Evolutionary conservation across 2,888 invertebrate species (phyloP), one percentile per base, ranked within the genome.

Genomic region (Hedya salicella): DNA sequence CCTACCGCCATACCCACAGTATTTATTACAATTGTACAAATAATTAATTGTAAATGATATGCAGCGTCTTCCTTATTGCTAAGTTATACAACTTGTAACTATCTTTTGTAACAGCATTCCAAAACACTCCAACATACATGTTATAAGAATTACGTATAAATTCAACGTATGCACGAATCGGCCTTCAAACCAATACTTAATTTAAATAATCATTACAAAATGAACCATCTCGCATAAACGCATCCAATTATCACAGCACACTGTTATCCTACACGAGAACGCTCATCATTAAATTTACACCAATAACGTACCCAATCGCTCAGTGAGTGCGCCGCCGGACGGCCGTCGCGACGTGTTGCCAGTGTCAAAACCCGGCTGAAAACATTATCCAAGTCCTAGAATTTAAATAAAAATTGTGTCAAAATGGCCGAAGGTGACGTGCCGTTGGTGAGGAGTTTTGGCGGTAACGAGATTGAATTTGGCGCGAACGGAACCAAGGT

Each of bases 401-500:
- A 42, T 25, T 32, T 50, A 67, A 56, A 61, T 52, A 62, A 30
- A 36, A 54, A 32, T 11, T 48, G 62, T 62, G 54, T 48, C 46
- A 64, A 48, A 69, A 88, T 91, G 89, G 89, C 91, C 69, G 91
- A 91, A 77, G 91, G 91, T 73, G 91, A 91, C 74, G 81, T 90
- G 77, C 91, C 91, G 68, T 75, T 92, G 71, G 91, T 92, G 62
- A 82, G 83, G 52, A 90, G 89, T 87, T 91, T 83, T 79, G 82
- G 85, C 74, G 87, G 88, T 71, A 87, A 80, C 79, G 91, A 91
- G 76, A 78, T 89, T 67, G 91, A 91, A 78, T 88, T 87, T 78
- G 86, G 86, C 76, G 62, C 69, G 32, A 63, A 89, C 74, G 90
- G 89, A 72, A 82, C 82, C 57, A 91, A 91, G 85, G 81, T 81